Evolutionary conservation across 2,888 invertebrate genomes (phyloP).

Genomic region (Oxytorus armatus): DNA sequence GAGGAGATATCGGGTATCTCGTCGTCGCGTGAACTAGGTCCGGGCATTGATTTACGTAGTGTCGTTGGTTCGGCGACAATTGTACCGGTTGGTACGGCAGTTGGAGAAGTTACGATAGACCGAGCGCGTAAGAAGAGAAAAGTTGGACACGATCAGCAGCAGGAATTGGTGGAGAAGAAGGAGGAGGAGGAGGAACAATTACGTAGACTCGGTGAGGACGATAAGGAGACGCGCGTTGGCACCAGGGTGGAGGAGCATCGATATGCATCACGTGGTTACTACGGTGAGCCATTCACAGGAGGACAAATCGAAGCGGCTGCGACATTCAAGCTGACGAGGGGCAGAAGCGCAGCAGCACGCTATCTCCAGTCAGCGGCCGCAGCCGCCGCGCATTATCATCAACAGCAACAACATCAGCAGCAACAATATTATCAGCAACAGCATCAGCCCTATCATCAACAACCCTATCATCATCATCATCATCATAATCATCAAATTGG

Average conservation of each 20-base stretch:
- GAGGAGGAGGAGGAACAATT: slow-evolving; percentile 5
- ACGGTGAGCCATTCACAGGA: slow-evolving; percentile 79
- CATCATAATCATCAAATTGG: slow-evolving; percentile 75
- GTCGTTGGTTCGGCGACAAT: slow-evolving; percentile 25
- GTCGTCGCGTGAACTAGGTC: slow-evolving; percentile 73
- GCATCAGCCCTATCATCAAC: slow-evolving; percentile 73
- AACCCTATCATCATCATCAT: slow-evolving; percentile 65
- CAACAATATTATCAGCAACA: slow-evolving; percentile 72
- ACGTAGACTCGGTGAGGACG: slow-evolving; percentile 83
- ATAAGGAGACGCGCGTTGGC: slow-evolving; percentile 76
- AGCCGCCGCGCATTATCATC: slow-evolving; percentile 74
- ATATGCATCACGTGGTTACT: slow-evolving; percentile 81
- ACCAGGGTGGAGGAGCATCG: slow-evolving; percentile 81
- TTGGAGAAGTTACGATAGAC: slow-evolving; percentile 54
- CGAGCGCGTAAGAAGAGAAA: slow-evolving; percentile 67
- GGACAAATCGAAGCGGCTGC: slow-evolving; percentile 82
- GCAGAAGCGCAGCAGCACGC: slow-evolving; percentile 82
- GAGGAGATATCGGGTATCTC: slow-evolving; percentile 82
- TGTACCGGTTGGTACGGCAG: background rate
- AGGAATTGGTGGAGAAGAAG: slow-evolving; percentile 54
- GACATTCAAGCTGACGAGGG: slow-evolving; percentile 85
- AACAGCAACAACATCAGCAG: slow-evolving; percentile 73
- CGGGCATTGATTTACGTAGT: slow-evolving; percentile 42
- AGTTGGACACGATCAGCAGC: slow-evolving; percentile 68
- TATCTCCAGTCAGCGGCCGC: slow-evolving; percentile 81